These are phyloP conservation scores for Masnerella sp. DNA, from an alignment of 2,888 invertebrate genomes.

Conservation along the genomic window DNA sequence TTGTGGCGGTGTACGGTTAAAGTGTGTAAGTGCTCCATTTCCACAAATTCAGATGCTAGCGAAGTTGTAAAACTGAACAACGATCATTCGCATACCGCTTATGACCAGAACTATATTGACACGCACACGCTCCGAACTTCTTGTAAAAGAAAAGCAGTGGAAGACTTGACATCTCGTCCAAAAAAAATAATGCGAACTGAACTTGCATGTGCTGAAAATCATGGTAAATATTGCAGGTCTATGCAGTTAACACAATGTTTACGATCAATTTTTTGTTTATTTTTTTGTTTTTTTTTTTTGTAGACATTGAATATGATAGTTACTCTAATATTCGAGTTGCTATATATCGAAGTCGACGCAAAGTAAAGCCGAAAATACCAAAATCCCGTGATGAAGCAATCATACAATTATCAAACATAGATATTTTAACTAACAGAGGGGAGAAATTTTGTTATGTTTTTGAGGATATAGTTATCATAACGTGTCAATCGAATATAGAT, in stretches of 20 bases:
- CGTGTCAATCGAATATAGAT: constrained; percentile 7
- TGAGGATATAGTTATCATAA: constrained; percentile 9
- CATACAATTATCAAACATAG: not conserved
- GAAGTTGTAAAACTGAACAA: not conserved
- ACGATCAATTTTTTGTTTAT: not conserved
- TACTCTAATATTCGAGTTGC: constrained; percentile 1
- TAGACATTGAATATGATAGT: constrained; percentile 3
- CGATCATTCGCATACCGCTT: not conserved
- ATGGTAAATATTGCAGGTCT: constrained; percentile 1
- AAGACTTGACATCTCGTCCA: constrained; percentile 2
- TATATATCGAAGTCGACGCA: constrained; percentile 8
- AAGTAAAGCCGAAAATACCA: not conserved
- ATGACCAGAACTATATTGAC: not conserved
- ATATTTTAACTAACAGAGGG: constrained; percentile 4
- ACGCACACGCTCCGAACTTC: not conserved
- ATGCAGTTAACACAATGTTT: not conserved
- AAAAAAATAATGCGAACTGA: constrained; percentile 14
- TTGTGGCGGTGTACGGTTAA: constrained; percentile 8
- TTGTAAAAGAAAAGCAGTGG: not conserved
- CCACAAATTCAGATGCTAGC: not conserved
- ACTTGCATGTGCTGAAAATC: not conserved
- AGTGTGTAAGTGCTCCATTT: constrained; percentile 1
- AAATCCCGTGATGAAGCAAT: constrained; percentile 10
- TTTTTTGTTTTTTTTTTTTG: not conserved
- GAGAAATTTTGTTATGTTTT: constrained; percentile 4